A percentile compares a stretch with the other conserved stretches of the same genome.
These are phyloP conservation scores for Hypsibius dujardini DNA, from an alignment of 1,140 invertebrate genomes.

Conservation along the genomic window DNA sequence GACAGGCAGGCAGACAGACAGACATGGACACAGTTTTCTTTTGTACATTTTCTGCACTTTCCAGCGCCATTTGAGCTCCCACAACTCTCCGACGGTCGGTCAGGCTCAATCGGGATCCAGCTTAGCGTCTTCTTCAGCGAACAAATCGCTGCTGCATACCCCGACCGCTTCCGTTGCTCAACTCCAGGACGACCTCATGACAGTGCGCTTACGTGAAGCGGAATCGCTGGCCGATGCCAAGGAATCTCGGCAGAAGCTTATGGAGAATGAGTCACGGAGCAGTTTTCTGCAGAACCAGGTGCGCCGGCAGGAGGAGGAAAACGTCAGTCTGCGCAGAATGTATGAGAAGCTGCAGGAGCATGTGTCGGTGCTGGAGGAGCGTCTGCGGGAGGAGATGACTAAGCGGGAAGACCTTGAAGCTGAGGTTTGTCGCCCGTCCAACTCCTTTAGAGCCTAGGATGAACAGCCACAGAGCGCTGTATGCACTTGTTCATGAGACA, in stretches of 20 bases:
- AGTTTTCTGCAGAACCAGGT: constrained; percentile 50
- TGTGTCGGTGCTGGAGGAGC: constrained; percentile 54
- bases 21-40: too few species aligned
- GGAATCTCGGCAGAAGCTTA: constrained; percentile 78
- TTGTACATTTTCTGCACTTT: too few species aligned
- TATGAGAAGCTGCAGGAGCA: constrained; percentile 50
- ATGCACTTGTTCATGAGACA: constrained; percentile 16
- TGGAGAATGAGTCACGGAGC: constrained; percentile 84
- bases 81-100: too few species aligned
- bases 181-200: constrained; percentile 78
- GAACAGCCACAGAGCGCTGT: too few species aligned
- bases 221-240: constrained; percentile 80
- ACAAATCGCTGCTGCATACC: too few species aligned
- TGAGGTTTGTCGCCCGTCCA: constrained; percentile 33
- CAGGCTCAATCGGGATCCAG: too few species aligned
- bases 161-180: too few species aligned
- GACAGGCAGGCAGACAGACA: too few species aligned
- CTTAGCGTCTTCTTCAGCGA: too few species aligned
- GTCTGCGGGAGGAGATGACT: constrained; percentile 64
- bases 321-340: constrained; percentile 56
- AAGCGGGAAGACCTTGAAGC: constrained; percentile 71
- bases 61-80: too few species aligned
- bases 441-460: constrained; percentile 19
- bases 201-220: constrained; percentile 68
- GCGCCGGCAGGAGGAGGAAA: constrained; percentile 76